Base-by-base conservation (phyloP, 2,797 vertebrate species). In the Sebastes diploproa region DNA sequence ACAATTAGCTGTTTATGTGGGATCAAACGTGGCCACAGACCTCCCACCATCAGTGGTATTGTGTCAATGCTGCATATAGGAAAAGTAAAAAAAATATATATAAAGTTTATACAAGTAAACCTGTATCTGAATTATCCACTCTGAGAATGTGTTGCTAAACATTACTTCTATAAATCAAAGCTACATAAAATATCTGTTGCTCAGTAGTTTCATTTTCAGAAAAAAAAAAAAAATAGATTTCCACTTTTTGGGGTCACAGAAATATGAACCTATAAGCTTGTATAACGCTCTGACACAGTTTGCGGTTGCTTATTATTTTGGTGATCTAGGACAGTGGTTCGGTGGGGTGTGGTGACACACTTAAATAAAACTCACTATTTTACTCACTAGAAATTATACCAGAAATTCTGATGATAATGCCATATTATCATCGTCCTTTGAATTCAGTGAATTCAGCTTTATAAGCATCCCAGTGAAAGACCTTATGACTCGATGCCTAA, bases 251-350 rank as follows among this genome's bases (percentile, higher is more conserved):
- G n/a, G 18, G 22, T 77, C 64, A 61, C 16, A 75, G 23, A 30
- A 25, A 52, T 64, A 52, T 69, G 36, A 61, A 78, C 46, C 46
- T 12, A 13, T 30, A 22, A 23, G 20, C 63, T 54, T 3, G 9
- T 55, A 3, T 63, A 30, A 67, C 27, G 14, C 65, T 30, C 12
- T 63, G 58, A 60, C 20, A 38, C 73, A 52, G 7, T 75, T 75
- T 61, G 27, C 58, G 32, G 58, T n/a, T 70, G 54, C 12, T 59
- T 60, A 25, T 58, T 65, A 60, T 72, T 77, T 38, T 29, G 7
- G 7, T 65, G 10, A 80, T 78, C 32, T 30, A 73, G 60, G 60
- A 54, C 62, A 72, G 72, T 68, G 52, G 56, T 67, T 86, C 8
- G 25, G n/a, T 18, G 7, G 23, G 10, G 16, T 71, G 46, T 66